phyloP scores from a whole-genome alignment of 2,113 vertebrate genomes.

The Echinops telfairi region DNA sequence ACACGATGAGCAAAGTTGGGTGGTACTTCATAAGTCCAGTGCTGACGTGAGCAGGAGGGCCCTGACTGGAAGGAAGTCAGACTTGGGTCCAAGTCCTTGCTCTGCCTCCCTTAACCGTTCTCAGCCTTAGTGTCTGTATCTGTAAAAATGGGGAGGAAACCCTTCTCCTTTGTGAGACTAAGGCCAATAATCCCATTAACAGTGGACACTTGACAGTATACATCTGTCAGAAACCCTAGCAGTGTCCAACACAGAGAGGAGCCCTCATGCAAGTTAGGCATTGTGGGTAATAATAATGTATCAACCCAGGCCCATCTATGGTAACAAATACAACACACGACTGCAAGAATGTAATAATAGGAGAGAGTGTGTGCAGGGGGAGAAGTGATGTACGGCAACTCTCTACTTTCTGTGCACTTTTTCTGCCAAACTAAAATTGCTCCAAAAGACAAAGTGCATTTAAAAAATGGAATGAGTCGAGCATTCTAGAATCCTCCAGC shows the following conservation, averaged over 20 bases:
- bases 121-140: background rate
- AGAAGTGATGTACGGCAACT: too few species aligned
- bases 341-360: background rate
- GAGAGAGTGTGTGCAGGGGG: background rate
- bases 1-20: background rate
- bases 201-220: background rate
- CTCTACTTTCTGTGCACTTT: too few species aligned
- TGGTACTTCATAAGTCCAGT: background rate
- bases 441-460: too few species aligned
- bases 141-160: background rate
- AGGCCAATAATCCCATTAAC: background rate
- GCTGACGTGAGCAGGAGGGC: background rate
- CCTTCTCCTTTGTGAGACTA: background rate
- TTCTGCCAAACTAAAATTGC: too few species aligned
- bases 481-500: background rate
- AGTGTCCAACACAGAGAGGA: background rate
- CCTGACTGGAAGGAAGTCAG: background rate
- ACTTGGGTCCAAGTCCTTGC: background rate
- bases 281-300: background rate
- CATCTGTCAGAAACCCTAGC: background rate
- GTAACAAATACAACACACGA: background rate
- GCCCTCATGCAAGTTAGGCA: background rate
- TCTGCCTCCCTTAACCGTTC: background rate
- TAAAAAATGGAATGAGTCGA: too few species aligned
- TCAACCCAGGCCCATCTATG: background rate